Base-by-base conservation (phyloP, 92 coral and sea anemone genomes). In the Desmophyllum pertusum region DNA sequence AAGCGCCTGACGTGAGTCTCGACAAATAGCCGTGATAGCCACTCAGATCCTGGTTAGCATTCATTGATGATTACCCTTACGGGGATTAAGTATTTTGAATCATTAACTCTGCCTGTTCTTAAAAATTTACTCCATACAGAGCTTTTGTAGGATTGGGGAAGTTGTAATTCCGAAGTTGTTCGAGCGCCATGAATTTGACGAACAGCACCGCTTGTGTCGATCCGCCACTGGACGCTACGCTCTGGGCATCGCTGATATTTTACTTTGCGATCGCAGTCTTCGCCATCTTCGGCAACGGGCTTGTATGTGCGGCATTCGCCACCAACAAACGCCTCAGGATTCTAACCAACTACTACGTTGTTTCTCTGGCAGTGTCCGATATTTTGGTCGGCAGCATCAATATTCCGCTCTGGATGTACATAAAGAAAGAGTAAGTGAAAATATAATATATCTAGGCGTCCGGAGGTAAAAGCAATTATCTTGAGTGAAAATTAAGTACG, bases 241-340 rank as follows among this genome's bases (percentile, higher is more conserved):
- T 66, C 2, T 80, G 70, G 70, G 33, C 78, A 13, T 84, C 95
- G 21, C 79, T 92, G 21, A 63, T 94, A 25, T 93, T 91, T 33
- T 80, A 92, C 33, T 83, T 88, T 55, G 38, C 81, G 14, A 90
- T 93, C 27, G 93, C 93, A 50, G 66, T 92, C 29, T 81, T 90
- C 70, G 92, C 98, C 5, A 94, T 94, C 57, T 94, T 91, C 57
- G 98, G 98, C 14, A 94, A 94, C 52, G 93, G 89, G 0, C 71
- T 94, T 63, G 98, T 94, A 6, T 94, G 98, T 51, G 87, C 87
- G 10, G 98, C 98, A 10, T 94, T 94, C 75, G 92, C 93, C 30
- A 92, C 91, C n/a, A 94, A 94, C 95, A 92, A 91, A 76, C 73
- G 84, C 36, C 89, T 94, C 7, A 84, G 98, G 50, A 92, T 89